Evolutionary conservation across 2,113 vertebrate genomes (phyloP), one percentile per base, ranked within the genome.

Genomic region (Sinocyclocheilus rhinocerous): DNA sequence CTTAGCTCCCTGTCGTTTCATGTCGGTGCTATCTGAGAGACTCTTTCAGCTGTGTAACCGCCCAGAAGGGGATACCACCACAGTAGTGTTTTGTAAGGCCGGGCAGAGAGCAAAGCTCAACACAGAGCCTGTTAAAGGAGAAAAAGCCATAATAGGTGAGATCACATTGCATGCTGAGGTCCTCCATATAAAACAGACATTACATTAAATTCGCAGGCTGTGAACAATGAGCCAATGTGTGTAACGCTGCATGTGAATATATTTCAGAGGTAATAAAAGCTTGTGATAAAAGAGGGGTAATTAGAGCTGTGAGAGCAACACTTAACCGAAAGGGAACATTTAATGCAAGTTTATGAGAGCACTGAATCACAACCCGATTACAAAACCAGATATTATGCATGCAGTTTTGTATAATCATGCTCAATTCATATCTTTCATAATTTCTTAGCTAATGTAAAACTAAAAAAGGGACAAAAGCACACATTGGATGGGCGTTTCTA

Each of bases 1-100:
- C 90, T 90, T 67, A 85, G 87, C 87, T 79, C 76, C 82, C 85
- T 9, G 36, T 84, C 81, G 88, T 83, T 92, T 91, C 86, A 91
- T 91, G 90, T 91, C 87, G 81, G 78, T 79, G 84, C 89, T 85
- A 75, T 90, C 89, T 67, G 57, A 83, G 81, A 80, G 72, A 26
- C n/a, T 88, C 85, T 88, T 92, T 91, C 67, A 91, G 77, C 63
- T 72, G 5, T n/a, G 20, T 24, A 84, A 83, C 42, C 9, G 50
- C 29, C 78, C 77, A 67, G 77, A 52, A 75, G 85, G 45, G 57
- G 59, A 33, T 33, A 33, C 11, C 5, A 6, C 39, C 73, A 76
- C 45, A 29, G 24, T 72, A 29, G 24, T 39, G n/a, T 75, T 75
- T 75, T 75, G 13, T 24, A 48, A 6, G 22, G 12, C 18, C 1